Evolutionary conservation across 2,797 vertebrate species (phyloP), one percentile per base, ranked within the genome.

Genomic region (Neosalanx taihuensis): DNA sequence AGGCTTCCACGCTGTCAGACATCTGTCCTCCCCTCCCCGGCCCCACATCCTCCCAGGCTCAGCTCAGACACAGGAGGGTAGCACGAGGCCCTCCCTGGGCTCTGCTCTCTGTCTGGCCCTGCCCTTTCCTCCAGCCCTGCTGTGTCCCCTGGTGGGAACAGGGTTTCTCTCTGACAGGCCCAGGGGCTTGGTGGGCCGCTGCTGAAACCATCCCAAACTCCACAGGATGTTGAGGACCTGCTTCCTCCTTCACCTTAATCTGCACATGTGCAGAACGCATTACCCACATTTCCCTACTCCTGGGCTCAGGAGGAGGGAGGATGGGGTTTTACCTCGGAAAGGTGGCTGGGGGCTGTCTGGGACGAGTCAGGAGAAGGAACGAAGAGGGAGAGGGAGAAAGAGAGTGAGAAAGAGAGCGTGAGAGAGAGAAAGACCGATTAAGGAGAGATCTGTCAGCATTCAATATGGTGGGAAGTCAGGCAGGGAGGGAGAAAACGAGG

Each of bases 251-350:
- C 31, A 69, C 57, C 13, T 33, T 77, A 67, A 62, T 72, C 68
- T 79, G 59, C 75, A 78, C 81, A 76, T 81, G 69, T 87, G 86
- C 64, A 81, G 73, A 89, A 89, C 76, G 53, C 79, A 87, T 88
- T 87, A 89, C 79, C 20, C 53, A 75, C 33, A 1, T 23, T 71
- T 66, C 72, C 61, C 57, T 57, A 53, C 74, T 71, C 63, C 5
- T 15, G 18, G 64, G 71, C 69, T 70, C n/a, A 49, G 13, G 58
- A 73, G 62, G 41, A 31, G 59, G 64, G 57, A 33, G 66, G 75
- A 72, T 46, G 70, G 79, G 71, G 63, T 4, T 70, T 86, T 82
- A 79, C 77, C 57, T 13, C 9, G 63, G 66, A 79, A 71, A 69
- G 70, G 57, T 72, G 83, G 79, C 30, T 46, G 41, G 41, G 10